A percentile compares a stretch with the other conserved stretches of the same genome.
Conservation (phyloP, 2,797 vertebrate genomes). For the Argya squamiceps region DNA sequence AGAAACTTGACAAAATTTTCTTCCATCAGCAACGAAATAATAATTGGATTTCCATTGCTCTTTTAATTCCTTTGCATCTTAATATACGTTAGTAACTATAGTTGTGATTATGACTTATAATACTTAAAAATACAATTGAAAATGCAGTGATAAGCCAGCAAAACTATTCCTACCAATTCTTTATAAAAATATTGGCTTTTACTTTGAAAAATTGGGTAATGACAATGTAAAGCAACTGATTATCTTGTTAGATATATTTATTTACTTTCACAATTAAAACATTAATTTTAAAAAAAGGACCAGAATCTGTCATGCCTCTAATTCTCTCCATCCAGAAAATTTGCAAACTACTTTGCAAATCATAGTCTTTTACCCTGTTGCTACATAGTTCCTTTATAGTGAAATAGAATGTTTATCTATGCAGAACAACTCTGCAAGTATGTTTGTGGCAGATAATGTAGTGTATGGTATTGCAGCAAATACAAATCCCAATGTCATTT, state of each 20-base stretch:
- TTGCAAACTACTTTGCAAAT: not conserved
- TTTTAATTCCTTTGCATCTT: not conserved
- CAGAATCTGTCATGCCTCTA: not conserved
- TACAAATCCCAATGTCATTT: not conserved
- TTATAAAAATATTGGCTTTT: not conserved
- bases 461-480: accelerated
- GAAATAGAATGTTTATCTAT: not conserved
- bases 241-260: not conserved
- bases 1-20: not conserved
- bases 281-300: not conserved
- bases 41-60: not conserved
- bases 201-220: not conserved
- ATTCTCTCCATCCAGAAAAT: not conserved
- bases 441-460: not conserved
- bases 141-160: not conserved
- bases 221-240: not conserved
- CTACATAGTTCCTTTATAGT: not conserved
- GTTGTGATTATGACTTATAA: not conserved
- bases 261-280: not conserved
- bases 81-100: not conserved
- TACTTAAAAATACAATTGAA: not conserved
- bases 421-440: not conserved
- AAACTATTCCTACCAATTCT: not conserved
- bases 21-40: not conserved
- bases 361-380: not conserved